Evolutionary conservation across 2,888 invertebrate genomes (phyloP), one percentile per base, ranked within the genome.

Genomic region (Halictus ligatus): DNA sequence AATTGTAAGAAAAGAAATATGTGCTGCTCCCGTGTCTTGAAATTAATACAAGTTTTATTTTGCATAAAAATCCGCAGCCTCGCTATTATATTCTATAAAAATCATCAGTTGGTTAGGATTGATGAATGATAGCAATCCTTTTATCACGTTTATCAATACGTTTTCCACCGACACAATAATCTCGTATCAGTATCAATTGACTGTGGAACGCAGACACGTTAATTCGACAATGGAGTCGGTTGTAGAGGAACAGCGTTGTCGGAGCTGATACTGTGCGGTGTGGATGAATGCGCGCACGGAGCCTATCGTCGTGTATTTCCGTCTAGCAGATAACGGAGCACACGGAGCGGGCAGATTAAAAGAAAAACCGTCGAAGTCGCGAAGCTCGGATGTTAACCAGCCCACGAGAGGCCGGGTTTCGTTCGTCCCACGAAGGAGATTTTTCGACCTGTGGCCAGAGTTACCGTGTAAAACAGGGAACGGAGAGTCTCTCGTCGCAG

Each of bases 381-480:
- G 46, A 6, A 8, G 18, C 69, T 18, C 18, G 77, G 69, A 35
- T 69, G 67, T 69, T 43, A 21, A 15, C 15, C 60, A 43, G 69
- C 50, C 84, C 54, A 79, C 58, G 72, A 58, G 58, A 40, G 40
- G 21, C 73, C 43, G 6, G 25, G 25, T 58, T 58, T 43, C 71
- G 40, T 73, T 78, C 83, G 77, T 75, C 83, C 85, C 80, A 64
- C 75, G 76, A 29, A 25, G 5, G 21, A 43, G 72, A 89, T 84
- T 89, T 86, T 89, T 89, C 86, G 88, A 89, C 88, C 88, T 89
- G 89, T n/a, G 72, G 48, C 81, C 83, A 50, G 75, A 79, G 81
- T 80, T 71, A 64, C 77, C 71, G 81, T 83, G 80, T 84, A 79
- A 86, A 85, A 85, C 85, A 50, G 46, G 76, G 43, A 43, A 43